Base-by-base conservation (phyloP, 2,888 invertebrate species). In the Pogonocherus hispidulus region DNA sequence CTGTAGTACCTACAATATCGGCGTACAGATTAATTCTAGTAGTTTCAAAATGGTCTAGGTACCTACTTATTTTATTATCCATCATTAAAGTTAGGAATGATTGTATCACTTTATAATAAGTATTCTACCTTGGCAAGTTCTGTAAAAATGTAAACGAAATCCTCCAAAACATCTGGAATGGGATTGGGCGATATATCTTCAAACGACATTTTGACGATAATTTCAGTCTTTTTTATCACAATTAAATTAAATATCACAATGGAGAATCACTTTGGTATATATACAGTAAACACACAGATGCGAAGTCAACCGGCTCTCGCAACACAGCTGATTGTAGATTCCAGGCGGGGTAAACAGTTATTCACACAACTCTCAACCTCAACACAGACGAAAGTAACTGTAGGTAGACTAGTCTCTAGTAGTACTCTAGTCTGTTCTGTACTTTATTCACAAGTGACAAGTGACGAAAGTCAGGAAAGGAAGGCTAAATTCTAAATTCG, bases 101-200 rank as follows among this genome's bases (percentile, higher is more conserved):
- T n/a, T n/a, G n/a, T n/a, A n/a, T n/a, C n/a, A n/a, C n/a, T n/a
- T 27, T 8, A 8, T 27, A 27, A 27, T 27, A 27, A 8, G 27
- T 27, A 47, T n/a, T 47, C 9, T 55, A 77, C 77, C 76, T 70
- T 63, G 4, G 64, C 23, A 18, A 76, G 41, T 62, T 70, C 69
- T 60, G 67, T 67, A 65, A 76, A 72, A 32, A 77, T 60, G 27
- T 55, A 55, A 5, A 72, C 63, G 85, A 93, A 92, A 85, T 93
- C 93, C 83, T 91, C 92, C 85, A 93, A 88, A 79, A 92, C 90
- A 85, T 92, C 92, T 77, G 92, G 92, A 76, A 91, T 87, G 81
- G 88, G 84, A 79, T 87, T 86, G 77, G 87, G 85, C 23, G 90
- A 84, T 76, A 91, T 89, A 83, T 90, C 92, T 82, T 91, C 87